These are phyloP conservation scores for Nephrotoma appendiculata DNA, from an alignment of 2,888 invertebrate genomes.

Conservation along the genomic window DNA sequence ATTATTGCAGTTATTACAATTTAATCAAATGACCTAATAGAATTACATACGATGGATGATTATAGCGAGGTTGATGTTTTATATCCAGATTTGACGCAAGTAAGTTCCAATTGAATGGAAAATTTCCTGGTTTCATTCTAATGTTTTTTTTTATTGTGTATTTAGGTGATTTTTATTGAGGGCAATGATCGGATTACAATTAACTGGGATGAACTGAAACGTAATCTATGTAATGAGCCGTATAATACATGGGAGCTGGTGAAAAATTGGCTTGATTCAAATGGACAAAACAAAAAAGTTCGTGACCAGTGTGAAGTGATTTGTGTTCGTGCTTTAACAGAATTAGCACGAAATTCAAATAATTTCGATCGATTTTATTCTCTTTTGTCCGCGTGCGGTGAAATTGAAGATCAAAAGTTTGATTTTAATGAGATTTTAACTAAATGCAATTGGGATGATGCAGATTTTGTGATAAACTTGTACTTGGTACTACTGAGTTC, in stretches of 20 bases:
- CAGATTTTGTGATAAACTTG: not conserved
- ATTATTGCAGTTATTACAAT: not conserved
- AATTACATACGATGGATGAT: not conserved
- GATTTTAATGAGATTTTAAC: not conserved
- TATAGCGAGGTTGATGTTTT: not conserved
- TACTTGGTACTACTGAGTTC: not conserved
- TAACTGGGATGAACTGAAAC: not conserved
- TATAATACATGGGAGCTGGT: not conserved
- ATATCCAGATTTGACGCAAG: not conserved
- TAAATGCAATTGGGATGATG: not conserved
- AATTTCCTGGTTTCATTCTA: not conserved
- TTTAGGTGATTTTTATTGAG: not conserved
- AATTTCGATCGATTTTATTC: not conserved
- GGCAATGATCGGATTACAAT: not conserved
- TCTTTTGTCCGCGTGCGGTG: not conserved
- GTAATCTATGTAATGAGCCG: not conserved
- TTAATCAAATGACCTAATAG: not conserved
- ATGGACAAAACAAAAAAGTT: not conserved
- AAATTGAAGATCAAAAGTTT: not conserved
- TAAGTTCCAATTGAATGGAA: not conserved
- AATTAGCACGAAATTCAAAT: not conserved
- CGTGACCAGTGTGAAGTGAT: not conserved
- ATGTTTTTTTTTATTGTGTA: not conserved
- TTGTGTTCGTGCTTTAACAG: not conserved
- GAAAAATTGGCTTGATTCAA: not conserved